Base-by-base conservation (phyloP, 2,888 invertebrate species). In the Griposia aprilina region DNA sequence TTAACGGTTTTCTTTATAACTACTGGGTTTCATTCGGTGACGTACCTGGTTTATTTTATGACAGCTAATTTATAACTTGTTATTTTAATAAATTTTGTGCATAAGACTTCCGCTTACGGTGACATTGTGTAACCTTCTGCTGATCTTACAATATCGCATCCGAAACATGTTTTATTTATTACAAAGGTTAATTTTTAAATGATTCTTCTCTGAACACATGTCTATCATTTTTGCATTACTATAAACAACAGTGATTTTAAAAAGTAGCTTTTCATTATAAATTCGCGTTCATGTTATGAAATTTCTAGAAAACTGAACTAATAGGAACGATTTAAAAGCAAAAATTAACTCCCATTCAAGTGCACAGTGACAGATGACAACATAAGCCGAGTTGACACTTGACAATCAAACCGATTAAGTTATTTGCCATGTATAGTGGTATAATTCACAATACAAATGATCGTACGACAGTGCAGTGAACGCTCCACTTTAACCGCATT, bases 1-100 rank as follows among this genome's bases (percentile, higher is more conserved):
- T 90, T 89, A 81, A 76, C 78, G 50, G 65, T 52, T 75, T 81
- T 83, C 36, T 78, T 81, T 83, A 71, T 59, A 77, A 68, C 76
- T 52, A 70, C 20, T 75, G 66, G 63, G 59, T 72, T 72, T 83
- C 83, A 78, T 41, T 74, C 26, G n/a, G 41, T 80, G 84, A 74
- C 72, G 76, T 45, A 30, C n/a, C 66, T 74, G 48, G 50, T 63
- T 76, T 70, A 78, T 71, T 73, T 83, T 74, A 80, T 57, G 66
- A 73, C 76, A 30, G 57, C 48, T 65, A 66, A 74, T 84, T 76
- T 67, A 78, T 48, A 78, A 66, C 62, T 72, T 66, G 68, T 36
- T 76, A 63, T 81, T 60, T 74, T 36, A 62, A 67, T 70, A 63
- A 36, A 79, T 85, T 74, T 77, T 74, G 69, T 78, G 81, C 71